These are phyloP conservation scores for Parazoanthus darwini DNA, from an alignment of 92 coral and sea anemone genomes.

Conservation along the genomic window DNA sequence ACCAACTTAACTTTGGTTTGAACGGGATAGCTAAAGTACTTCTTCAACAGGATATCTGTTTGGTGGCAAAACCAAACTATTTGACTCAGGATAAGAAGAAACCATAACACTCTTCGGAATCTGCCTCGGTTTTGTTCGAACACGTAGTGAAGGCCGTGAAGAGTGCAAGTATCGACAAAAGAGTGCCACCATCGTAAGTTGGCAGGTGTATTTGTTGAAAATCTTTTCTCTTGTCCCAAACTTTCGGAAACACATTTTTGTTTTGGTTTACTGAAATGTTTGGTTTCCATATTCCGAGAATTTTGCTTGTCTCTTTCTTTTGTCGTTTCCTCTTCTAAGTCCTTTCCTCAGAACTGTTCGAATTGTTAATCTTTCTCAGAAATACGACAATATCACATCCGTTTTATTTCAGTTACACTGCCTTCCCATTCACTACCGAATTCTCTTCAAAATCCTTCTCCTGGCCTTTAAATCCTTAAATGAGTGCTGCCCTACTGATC, in stretches of 20 bases:
- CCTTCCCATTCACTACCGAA: no score
- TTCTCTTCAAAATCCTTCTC: no score
- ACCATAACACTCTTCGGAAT: conserved; percentile 57
- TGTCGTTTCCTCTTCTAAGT: no score
- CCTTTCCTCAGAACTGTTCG: no score
- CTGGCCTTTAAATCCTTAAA: no score
- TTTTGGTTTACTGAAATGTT: not conserved
- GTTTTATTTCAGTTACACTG: no score
- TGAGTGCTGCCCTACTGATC: no score
- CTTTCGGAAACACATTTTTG: not conserved
- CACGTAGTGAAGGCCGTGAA: conserved; percentile 65
- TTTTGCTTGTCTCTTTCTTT: not conserved
- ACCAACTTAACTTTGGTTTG: conserved; percentile 49
- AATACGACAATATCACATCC: no score
- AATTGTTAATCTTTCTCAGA: no score
- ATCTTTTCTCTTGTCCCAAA: not conserved
- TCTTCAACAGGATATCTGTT: conserved; percentile 22
- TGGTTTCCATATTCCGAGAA: not conserved
- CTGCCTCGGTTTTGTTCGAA: conserved; percentile 36
- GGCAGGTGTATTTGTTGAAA: not conserved
- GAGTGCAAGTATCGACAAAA: conserved; percentile 49
- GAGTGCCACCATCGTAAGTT: conserved; percentile 28
- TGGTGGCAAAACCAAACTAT: conserved; percentile 38
- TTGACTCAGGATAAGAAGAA: conserved; percentile 35
- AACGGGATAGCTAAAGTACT: conserved; percentile 51